phyloP scores from a whole-genome alignment of 2,888 invertebrate genomes.

The Latheticus oryzae region DNA sequence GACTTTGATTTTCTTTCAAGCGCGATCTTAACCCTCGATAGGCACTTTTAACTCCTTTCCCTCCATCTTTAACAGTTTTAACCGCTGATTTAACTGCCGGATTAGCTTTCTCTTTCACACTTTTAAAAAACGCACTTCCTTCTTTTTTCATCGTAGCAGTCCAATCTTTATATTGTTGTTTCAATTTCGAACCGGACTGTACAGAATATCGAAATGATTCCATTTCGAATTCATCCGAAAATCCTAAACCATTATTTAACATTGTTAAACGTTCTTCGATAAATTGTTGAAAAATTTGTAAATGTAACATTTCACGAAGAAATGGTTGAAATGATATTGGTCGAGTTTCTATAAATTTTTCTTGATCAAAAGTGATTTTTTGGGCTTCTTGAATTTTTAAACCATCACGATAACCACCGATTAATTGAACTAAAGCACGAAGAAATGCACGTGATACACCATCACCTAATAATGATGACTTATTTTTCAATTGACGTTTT shows the following conservation, averaged over 20 bases:
- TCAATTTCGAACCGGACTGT: conserved; percentile 73
- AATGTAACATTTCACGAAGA: conserved; percentile 87
- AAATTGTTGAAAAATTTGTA: conserved; percentile 97
- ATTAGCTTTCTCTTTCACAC: conserved; percentile 91
- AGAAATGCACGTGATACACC: conserved; percentile 94
- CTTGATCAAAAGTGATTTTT: conserved; percentile 85
- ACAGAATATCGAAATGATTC: conserved; percentile 82
- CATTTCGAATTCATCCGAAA: conserved; percentile 95
- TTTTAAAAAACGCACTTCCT: conserved; percentile 86
- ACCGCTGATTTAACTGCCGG: conserved; percentile 94
- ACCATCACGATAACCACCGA: conserved; percentile 94
- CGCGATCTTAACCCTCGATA: conserved; percentile 82
- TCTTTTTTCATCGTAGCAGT: conserved; percentile 81
- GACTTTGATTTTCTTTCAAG: conserved; percentile 64
- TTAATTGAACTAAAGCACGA: conserved; percentile 89
- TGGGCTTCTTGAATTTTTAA: conserved; percentile 80
- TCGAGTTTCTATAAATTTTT: conserved; percentile 88
- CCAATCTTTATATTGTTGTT: conserved; percentile 85
- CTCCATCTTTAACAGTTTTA: conserved; percentile 85
- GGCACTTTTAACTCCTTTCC: conserved; percentile 81
- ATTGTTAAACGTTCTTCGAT: conserved; percentile 93
- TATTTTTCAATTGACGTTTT: conserved; percentile 80
- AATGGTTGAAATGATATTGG: conserved; percentile 89
- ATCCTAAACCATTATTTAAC: conserved; percentile 92
- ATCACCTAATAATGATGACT: conserved; percentile 85